Evolutionary conservation across 2,888 invertebrate species (phyloP).

Genomic region (Thymelicus acteon): DNA sequence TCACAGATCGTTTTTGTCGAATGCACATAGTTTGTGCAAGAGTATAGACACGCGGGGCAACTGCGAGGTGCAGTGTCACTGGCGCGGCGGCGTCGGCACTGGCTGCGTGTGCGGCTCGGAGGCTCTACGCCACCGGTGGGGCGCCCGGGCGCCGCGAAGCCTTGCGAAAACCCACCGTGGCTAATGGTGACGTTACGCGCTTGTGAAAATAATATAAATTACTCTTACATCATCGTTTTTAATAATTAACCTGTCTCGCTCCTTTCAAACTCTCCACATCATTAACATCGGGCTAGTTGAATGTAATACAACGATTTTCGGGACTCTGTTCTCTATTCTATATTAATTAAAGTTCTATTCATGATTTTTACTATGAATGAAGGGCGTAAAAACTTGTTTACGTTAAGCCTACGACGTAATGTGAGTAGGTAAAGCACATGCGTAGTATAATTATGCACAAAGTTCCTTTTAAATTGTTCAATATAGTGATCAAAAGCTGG

Average conservation of each 20-base stretch:
- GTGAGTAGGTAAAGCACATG: no score
- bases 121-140: constrained; percentile 71
- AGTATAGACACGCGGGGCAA: constrained; percentile 54
- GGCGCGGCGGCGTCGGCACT: constrained; percentile 48
- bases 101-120: constrained; percentile 53
- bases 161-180: constrained; percentile 74
- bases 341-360: no score
- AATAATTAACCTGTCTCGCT: constrained; percentile 3
- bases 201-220: constrained; percentile 13
- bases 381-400: background rate
- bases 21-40: constrained; percentile 64
- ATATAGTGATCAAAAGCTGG: no score
- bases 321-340: no score
- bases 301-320: no score
- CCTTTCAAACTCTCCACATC: background rate
- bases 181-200: constrained; percentile 19
- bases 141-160: constrained; percentile 65
- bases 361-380: background rate
- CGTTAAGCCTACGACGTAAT: no score
- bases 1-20: constrained; percentile 76
- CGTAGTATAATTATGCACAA: no score
- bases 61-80: constrained; percentile 64
- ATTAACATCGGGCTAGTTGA: background rate
- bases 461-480: no score
- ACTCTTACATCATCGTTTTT: constrained; percentile 6